These are phyloP conservation scores for Pyrrhia umbra DNA, from an alignment of 2,888 invertebrate species.

Conservation along the genomic window DNA sequence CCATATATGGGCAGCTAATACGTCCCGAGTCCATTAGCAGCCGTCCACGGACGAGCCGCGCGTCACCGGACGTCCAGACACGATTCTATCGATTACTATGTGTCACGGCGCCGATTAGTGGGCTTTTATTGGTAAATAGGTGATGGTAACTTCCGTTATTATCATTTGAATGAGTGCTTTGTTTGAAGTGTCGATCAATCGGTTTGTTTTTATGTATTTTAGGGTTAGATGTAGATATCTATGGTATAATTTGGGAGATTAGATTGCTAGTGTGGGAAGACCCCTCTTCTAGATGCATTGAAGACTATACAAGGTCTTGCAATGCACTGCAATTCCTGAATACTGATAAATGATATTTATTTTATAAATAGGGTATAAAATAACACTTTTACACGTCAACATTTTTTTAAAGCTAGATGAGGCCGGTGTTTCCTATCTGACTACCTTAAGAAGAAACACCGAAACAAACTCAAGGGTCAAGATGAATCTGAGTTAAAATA, in stretches of 20 bases:
- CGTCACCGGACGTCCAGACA: conserved; percentile 42
- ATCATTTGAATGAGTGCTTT: conserved; percentile 10
- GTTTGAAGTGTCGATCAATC: not conserved
- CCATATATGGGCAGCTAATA: conserved; percentile 36
- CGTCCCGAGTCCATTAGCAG: conserved; percentile 38
- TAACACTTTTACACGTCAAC: too few relatives aligned
- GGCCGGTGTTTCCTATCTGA: too few relatives aligned
- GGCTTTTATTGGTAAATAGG: conserved; percentile 39
- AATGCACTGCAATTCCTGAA: not conserved
- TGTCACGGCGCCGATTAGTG: conserved; percentile 46
- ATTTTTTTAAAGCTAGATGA: too few relatives aligned
- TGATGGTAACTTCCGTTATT: conserved; percentile 27
- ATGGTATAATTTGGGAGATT: not conserved
- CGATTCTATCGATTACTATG: conserved; percentile 32
- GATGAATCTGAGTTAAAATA: too few relatives aligned
- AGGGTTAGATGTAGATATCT: not conserved
- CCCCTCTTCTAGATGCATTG: not conserved
- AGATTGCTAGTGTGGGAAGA: not conserved
- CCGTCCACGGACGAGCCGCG: conserved; percentile 29
- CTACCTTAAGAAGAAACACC: too few relatives aligned
- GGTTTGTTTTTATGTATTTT: not conserved
- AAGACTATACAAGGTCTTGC: not conserved
- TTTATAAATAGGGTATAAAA: too few relatives aligned
- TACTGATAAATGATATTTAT: not conserved
- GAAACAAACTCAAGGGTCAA: too few relatives aligned